Evolutionary conservation across 2,113 vertebrate species (phyloP), one percentile per base, ranked within the genome.

Genomic region (Rhombomys opimus): DNA sequence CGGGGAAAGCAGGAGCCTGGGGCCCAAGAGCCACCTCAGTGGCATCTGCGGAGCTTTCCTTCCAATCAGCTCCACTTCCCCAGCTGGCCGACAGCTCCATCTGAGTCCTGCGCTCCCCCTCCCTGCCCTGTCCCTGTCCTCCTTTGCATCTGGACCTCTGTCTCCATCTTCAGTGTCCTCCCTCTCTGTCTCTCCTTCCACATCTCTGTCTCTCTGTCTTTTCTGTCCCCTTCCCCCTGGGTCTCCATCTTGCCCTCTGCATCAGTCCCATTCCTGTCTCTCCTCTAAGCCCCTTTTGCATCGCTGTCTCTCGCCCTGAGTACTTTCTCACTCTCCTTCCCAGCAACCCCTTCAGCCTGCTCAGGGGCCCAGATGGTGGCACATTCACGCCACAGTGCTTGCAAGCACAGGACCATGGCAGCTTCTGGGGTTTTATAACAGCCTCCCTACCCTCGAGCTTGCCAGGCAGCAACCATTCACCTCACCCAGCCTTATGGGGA

Each of bases 321-420:
- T 25, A 11, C 65, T 52, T 87, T 63, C 41, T 75, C 6, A 0
- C 61, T 77, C 30, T 41, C 92, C 65, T 70, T 41, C 87, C 76
- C 32, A 46, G 38, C 81, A 59, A 17, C 63, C 35, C 86, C 13
- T 70, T 80, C 61, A 76, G 93, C 65, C 91, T 72, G 91, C 91
- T 94, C 59, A 81, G 4, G 65, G 93, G 88, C 86, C 95, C 97
- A 97, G 97, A 97, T 97, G 96, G 97, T 3, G 6, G 96, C 85
- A 82, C 15, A 32, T 96, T 97, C 96, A 96, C 38, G 92, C 95
- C 22, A 87, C 97, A 95, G 92, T 97, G 97, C 90, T 95, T 94
- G 85, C 25, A 46, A 95, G 92, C 92, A 89, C 63, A 91, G 92
- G 95, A 54, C 95, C 90, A 9, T 61, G 18, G 70, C 96, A 78